A percentile compares a stretch with the other conserved stretches of the same genome.
Evolutionary conservation across 2,888 invertebrate species (phyloP).

Genomic region (Microctonus hyperodae): DNA sequence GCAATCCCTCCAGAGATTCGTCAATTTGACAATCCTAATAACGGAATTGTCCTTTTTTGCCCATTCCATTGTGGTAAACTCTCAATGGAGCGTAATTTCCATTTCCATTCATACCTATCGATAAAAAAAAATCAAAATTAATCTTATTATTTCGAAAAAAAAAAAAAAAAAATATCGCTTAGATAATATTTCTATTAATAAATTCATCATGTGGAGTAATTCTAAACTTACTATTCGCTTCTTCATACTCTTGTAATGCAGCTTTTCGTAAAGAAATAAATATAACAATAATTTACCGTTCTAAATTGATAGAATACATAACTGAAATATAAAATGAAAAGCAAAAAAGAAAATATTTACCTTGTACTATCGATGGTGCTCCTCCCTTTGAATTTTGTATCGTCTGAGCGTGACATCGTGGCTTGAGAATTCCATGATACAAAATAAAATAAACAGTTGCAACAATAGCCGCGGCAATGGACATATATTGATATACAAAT

Average conservation of each 20-base stretch:
- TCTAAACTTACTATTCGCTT: slow-evolving; percentile 46
- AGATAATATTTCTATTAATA: neutral
- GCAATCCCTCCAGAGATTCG: neutral
- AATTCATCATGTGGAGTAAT: neutral
- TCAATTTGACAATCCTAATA: slow-evolving; percentile 66
- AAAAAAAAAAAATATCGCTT: neutral
- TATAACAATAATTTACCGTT: neutral
- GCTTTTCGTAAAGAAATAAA: slow-evolving; percentile 39
- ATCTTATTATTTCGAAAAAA: neutral
- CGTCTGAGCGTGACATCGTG: slow-evolving; percentile 72
- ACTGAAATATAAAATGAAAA: slow-evolving; percentile 4
- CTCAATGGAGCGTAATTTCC: slow-evolving; percentile 81
- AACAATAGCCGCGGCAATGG: slow-evolving; percentile 71
- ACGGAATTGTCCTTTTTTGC: slow-evolving; percentile 82
- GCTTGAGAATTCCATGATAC: slow-evolving; percentile 79
- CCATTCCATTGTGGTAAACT: slow-evolving; percentile 82
- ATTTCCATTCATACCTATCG: slow-evolving; percentile 72
- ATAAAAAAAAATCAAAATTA: slow-evolving; percentile 34
- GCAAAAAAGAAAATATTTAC: too few species aligned
- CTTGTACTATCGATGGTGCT: slow-evolving; percentile 71
- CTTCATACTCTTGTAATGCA: slow-evolving; percentile 51
- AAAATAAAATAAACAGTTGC: slow-evolving; percentile 75
- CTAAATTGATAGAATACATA: neutral
- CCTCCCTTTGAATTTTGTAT: slow-evolving; percentile 73
- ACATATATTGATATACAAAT: slow-evolving; percentile 71